Evolutionary conservation across 2,113 vertebrate species (phyloP).

Genomic region (Motacilla alba): DNA sequence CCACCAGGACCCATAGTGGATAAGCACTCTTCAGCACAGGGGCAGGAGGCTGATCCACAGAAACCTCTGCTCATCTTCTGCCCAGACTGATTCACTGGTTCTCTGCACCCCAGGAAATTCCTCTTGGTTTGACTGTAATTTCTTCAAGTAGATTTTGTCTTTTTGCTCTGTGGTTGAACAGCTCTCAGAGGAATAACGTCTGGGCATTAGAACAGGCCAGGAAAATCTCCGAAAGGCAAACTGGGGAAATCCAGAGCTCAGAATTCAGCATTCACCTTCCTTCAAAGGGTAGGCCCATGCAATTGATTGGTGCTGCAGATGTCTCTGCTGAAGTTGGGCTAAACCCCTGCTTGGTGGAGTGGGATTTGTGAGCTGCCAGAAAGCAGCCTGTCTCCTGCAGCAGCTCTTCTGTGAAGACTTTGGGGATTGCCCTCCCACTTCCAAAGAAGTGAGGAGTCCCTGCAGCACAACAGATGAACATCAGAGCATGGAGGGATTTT

Average conservation of each 20-base stretch:
- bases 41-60: background rate
- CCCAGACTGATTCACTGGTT: background rate
- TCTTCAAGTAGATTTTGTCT: background rate
- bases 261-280: background rate
- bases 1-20: background rate
- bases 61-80: background rate
- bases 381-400: rapidly evolving
- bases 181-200: background rate
- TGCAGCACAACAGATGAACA: background rate
- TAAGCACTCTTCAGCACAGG: background rate
- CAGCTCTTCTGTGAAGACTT: background rate
- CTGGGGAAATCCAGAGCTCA: background rate
- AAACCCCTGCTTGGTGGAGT: rapidly evolving
- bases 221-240: background rate
- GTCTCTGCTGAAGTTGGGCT: background rate
- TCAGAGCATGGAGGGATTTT: background rate
- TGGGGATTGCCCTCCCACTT: background rate
- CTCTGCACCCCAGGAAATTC: background rate
- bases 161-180: background rate
- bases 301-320: background rate
- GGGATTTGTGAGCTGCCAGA: background rate
- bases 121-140: background rate
- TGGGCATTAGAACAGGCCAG: background rate
- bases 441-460: background rate
- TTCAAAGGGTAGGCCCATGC: background rate